Evolutionary conservation across 1,140 invertebrate genomes (phyloP).

Genomic region (Lepidotrigona ventralis): DNA sequence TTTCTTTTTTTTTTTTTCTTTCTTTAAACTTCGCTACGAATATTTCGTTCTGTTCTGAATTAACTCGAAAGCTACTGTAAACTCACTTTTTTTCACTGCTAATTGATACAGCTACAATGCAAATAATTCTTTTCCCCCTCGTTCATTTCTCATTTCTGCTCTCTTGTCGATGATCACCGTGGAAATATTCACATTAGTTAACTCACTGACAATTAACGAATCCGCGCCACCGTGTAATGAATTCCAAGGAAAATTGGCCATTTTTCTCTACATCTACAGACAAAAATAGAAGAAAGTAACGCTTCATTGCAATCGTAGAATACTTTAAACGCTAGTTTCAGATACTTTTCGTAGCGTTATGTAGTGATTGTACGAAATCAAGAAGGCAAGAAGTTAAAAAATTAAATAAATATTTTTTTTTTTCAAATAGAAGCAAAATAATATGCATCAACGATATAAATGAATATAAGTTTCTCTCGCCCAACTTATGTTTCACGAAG

Average conservation of each 20-base stretch:
- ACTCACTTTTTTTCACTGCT: not conserved
- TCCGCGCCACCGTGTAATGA: slow-evolving; percentile 43
- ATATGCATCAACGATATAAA: too few relatives aligned
- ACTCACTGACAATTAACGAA: slow-evolving; percentile 49
- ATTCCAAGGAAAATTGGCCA: slow-evolving; percentile 40
- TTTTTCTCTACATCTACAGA: not conserved
- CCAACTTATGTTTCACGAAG: too few relatives aligned
- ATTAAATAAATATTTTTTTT: too few relatives aligned
- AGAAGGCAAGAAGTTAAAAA: too few relatives aligned
- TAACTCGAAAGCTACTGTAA: slow-evolving; percentile 7
- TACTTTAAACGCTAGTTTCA: not conserved
- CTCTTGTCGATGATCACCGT: not conserved
- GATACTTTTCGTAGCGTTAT: too few relatives aligned
- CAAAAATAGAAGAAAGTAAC: not conserved
- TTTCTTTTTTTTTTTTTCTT: too few relatives aligned
- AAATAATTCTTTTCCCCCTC: not conserved
- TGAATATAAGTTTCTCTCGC: too few relatives aligned
- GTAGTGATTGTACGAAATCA: too few relatives aligned
- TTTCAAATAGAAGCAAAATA: too few relatives aligned
- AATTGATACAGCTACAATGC: not conserved
- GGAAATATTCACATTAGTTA: slow-evolving; percentile 24
- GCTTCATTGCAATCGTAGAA: not conserved
- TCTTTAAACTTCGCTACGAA: too few relatives aligned
- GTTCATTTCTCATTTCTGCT: not conserved
- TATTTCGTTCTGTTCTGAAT: too few relatives aligned